Evolutionary conservation across 37 sponge, comb jelly and placozoan species (phyloP).

Genomic region (Crambe crambe): DNA sequence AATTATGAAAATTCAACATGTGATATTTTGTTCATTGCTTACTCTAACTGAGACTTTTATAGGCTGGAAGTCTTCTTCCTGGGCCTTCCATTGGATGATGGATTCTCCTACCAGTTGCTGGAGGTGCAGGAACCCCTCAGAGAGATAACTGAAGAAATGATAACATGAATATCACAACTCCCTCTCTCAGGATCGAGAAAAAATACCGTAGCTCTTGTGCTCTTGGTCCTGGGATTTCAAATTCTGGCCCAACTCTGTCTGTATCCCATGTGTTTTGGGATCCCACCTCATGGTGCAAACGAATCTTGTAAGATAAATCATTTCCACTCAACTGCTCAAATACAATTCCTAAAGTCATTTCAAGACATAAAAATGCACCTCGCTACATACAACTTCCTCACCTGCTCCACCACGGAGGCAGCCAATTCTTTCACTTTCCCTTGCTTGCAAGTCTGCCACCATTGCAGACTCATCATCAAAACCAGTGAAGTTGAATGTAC

Average conservation of each 20-base stretch:
- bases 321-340: slow-evolving; percentile 17
- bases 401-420: slow-evolving; percentile 1
- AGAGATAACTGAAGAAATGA: slow-evolving; percentile 44
- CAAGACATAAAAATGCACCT: no score
- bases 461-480: slow-evolving; percentile 4
- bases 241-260: neutral
- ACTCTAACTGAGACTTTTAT: slow-evolving; percentile 24
- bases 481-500: neutral
- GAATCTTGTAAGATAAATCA: slow-evolving; percentile 51
- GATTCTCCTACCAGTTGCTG: slow-evolving; percentile 68
- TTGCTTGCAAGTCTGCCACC: neutral
- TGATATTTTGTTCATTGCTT: no score
- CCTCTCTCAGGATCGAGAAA: slow-evolving; percentile 34
- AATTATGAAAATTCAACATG: no score
- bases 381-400: no score
- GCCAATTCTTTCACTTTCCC: neutral
- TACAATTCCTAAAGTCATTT: slow-evolving; percentile 52
- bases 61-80: neutral
- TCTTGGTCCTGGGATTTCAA: slow-evolving; percentile 51
- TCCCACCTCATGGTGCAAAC: slow-evolving; percentile 66
- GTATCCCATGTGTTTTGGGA: slow-evolving; percentile 46
- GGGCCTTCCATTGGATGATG: slow-evolving; percentile 54
- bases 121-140: slow-evolving; percentile 80
- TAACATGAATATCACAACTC: no score
- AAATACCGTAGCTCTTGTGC: no score